phyloP scores from a whole-genome alignment of 2,888 invertebrate genomes.

The Athetis lepigone region DNA sequence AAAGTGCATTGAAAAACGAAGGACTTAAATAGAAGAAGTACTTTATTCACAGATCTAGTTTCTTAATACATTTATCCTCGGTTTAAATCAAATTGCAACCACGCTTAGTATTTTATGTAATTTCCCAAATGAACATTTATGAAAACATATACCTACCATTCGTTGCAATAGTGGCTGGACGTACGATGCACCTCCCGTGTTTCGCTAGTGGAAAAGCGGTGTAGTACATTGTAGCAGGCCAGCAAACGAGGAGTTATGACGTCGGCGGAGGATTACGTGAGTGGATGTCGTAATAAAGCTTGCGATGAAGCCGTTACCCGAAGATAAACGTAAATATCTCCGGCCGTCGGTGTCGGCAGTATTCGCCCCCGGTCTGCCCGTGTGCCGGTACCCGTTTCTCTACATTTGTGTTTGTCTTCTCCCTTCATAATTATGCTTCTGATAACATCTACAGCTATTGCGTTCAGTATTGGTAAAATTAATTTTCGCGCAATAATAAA shows the following conservation, averaged over 20 bases:
- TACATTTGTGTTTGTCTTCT: slow-evolving; percentile 67
- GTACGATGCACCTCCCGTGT: slow-evolving; percentile 73
- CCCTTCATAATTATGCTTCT: slow-evolving; percentile 70
- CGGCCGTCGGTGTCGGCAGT: slow-evolving; percentile 81
- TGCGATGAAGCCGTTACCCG: slow-evolving; percentile 90
- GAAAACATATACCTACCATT: slow-evolving; percentile 29
- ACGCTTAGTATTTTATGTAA: neutral
- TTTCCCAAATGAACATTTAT: slow-evolving; percentile 24
- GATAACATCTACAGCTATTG: slow-evolving; percentile 68
- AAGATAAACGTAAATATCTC: slow-evolving; percentile 90
- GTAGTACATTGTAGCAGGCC: slow-evolving; percentile 87
- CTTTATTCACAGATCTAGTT: too few species aligned
- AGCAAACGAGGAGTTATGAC: slow-evolving; percentile 90
- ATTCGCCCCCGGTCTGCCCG: slow-evolving; percentile 69
- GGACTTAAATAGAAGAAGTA: too few species aligned
- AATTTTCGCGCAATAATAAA: slow-evolving; percentile 44
- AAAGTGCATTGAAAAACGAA: too few species aligned
- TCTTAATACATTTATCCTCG: neutral
- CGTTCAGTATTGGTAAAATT: slow-evolving; percentile 47
- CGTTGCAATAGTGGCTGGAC: slow-evolving; percentile 57
- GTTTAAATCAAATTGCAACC: neutral
- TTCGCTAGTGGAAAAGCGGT: slow-evolving; percentile 82
- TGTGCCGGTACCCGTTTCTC: slow-evolving; percentile 56
- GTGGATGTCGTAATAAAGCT: slow-evolving; percentile 91
- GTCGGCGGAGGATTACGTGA: slow-evolving; percentile 90